Evolutionary conservation across 2,797 vertebrate species (phyloP), one percentile per base, ranked within the genome.

Genomic region (Dermochelys coriacea): DNA sequence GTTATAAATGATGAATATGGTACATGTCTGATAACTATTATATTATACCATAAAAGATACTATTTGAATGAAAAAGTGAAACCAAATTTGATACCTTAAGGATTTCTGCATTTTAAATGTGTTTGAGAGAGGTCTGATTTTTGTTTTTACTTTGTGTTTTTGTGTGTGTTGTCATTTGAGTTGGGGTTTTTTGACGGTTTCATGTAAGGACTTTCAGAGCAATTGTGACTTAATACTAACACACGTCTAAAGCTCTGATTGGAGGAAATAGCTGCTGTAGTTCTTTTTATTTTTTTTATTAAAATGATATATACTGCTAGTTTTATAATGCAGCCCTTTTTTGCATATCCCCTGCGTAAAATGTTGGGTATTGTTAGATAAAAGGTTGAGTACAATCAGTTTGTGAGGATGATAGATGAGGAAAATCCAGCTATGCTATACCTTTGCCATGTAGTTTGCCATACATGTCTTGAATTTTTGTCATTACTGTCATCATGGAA

Each of bases 341-440:
- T 47, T 18, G 54, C 61, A 15, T 51, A 0, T 34, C 6, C 8
- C 3, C 8, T 5, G 0, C 49, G 9, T 50, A 79, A 79, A 16
- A 50, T 49, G 9, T 9, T 79, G 27, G 15, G 4, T 50, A 21
- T 29, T 77, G 5, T 79, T n/a, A 8, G 34, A 21, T 79, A 50
- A 50, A 47, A 79, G 45, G 10, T 51, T 29, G 2, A 8, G 1
- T 74, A 29, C 14, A 23, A 71, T 85, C 27, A 61, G 3, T 16
- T 83, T 82, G 4, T 12, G 61, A 34, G 6, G 16, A 6, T 88
- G 47, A 85, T 82, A 3, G 1, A 1, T 14, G 80, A 79, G 37
- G 2, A 29, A 95, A 81, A 6, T 78, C 50, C n/a, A 23, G 8
- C 31, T 45, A 31, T 3, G 5, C 31, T 51, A 18, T 47, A 51